phyloP scores from a whole-genome alignment of 2,888 invertebrate species.

The Empis livida region DNA sequence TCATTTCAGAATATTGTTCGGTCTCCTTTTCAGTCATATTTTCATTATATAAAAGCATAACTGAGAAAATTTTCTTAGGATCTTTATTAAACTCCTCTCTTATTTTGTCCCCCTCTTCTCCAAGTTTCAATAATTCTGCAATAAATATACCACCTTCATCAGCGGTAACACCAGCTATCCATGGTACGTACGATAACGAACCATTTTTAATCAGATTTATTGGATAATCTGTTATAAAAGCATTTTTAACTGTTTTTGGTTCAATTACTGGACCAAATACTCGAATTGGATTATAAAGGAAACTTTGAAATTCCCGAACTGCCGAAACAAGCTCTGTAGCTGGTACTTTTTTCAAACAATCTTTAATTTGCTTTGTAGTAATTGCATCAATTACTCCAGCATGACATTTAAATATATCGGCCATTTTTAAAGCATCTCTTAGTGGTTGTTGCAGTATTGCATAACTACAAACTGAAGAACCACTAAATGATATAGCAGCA shows the following conservation, averaged over 20 bases:
- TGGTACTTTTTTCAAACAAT: conserved; percentile 48
- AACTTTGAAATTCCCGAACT: no score
- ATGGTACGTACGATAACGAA: conserved; percentile 47
- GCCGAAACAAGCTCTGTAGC: conserved; percentile 40
- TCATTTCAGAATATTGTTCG: not conserved
- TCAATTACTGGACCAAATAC: conserved; percentile 59
- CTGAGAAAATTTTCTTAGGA: conserved; percentile 45
- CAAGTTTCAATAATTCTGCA: conserved; percentile 21
- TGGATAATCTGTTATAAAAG: conserved; percentile 52
- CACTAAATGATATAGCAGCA: conserved; percentile 47
- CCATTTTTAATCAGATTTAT: conserved; percentile 44
- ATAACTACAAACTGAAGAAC: conserved; percentile 47
- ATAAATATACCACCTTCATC: conserved; percentile 61
- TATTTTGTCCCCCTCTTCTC: not conserved
- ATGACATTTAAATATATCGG: conserved; percentile 43
- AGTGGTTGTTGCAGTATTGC: conserved; percentile 41
- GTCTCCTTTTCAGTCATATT: not conserved
- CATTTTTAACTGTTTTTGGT: conserved; percentile 32
- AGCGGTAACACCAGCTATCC: conserved; percentile 50
- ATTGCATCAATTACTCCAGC: conserved; percentile 56
- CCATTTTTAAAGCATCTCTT: conserved; percentile 42
- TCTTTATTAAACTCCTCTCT: conserved; percentile 29
- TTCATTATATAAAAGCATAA: conserved; percentile 47
- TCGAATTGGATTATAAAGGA: conserved; percentile 42
- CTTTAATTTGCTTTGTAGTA: conserved; percentile 41